These are phyloP conservation scores for Lerema accius DNA, from an alignment of 1,140 invertebrate species.

Conservation along the genomic window DNA sequence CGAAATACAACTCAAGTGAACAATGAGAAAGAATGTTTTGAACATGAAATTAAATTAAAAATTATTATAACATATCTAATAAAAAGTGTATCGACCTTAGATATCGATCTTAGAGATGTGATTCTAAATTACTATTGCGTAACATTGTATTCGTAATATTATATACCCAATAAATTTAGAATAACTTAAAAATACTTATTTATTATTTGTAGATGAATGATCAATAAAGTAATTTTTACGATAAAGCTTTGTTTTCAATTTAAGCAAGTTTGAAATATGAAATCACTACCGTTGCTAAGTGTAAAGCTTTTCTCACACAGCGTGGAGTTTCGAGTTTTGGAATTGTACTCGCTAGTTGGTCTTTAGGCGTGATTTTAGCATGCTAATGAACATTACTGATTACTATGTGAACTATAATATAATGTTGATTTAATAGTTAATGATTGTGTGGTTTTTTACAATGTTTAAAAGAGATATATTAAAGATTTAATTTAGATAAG, in stretches of 20 bases:
- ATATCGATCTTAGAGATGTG: conserved; percentile 28
- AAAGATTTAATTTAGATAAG: conserved; percentile 39
- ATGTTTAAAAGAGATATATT: conserved; percentile 59
- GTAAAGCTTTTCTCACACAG: conserved; percentile 70
- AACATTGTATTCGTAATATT: conserved; percentile 45
- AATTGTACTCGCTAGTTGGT: conserved; percentile 69
- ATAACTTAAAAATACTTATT: conserved; percentile 59
- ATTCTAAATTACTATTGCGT: conserved; percentile 11
- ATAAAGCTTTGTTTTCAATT: conserved; percentile 65
- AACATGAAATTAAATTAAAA: conserved; percentile 30
- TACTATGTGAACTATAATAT: conserved; percentile 13
- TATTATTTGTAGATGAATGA: conserved; percentile 52
- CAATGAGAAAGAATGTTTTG: conserved; percentile 19
- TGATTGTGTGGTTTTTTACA: conserved; percentile 36
- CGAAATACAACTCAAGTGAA: conserved; percentile 4
- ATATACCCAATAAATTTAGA: conserved; percentile 80
- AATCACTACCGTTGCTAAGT: conserved; percentile 59
- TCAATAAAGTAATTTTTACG: conserved; percentile 58
- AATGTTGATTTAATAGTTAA: conserved; percentile 11
- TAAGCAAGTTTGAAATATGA: conserved; percentile 72
- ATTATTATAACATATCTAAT: conserved; percentile 37
- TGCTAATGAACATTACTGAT: conserved; percentile 43
- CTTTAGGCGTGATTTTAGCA: conserved; percentile 70
- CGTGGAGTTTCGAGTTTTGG: conserved; percentile 40
- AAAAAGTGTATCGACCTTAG: conserved; percentile 33